Base-by-base conservation (phyloP, 1,140 invertebrate species). In the Heliconius hermathena region DNA sequence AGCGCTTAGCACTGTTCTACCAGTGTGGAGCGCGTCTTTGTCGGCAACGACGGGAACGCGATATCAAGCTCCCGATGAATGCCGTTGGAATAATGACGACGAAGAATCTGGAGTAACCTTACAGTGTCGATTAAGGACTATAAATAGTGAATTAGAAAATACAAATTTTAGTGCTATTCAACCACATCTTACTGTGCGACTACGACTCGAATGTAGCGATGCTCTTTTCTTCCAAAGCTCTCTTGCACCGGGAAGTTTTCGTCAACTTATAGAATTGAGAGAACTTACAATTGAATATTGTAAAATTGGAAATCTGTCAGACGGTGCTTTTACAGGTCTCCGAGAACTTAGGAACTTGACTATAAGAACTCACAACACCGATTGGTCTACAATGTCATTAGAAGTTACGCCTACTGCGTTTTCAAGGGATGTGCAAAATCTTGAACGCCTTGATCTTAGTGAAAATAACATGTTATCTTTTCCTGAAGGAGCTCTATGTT, bases 91-190 rank as follows among this genome's bases (percentile, higher is more conserved):
- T 46, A 95, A 96, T 78, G 95, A 96, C 80, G 94, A 95, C 78
- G 94, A 95, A 76, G 95, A 95, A 81, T 95, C 96, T 71, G 96
- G 96, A 85, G 97, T 98, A 4, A 97, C 97, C 1, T 95, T 98
- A 76, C 96, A 97, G 78, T 98, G 98, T 87, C 96, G 97, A 80
- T 92, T 98, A 76, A 95, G 97, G 71, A 98, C 97, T 81, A 98
- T 98, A 94, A 98, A 98, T 94, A 98, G 97, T 89, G 97, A 98
- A 94, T 94, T 98, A 87, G 97, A 98, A 94, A 97, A 98, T 90
- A 98, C 97, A 41, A 98, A 98, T 87, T 98, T 98, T 90, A 98
- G 97, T 93, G 97, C 97, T 57, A 98, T 98, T 81, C 97, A 98
- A 93, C 97, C 97, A n/a, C 97, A 97, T 87, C 97, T 98, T 82